Percentiles rank a stretch among this genome's conserved stretches.
These are phyloP conservation scores for Anguilla marmorata DNA, from an alignment of 2,797 vertebrate genomes.

Conservation along the genomic window DNA sequence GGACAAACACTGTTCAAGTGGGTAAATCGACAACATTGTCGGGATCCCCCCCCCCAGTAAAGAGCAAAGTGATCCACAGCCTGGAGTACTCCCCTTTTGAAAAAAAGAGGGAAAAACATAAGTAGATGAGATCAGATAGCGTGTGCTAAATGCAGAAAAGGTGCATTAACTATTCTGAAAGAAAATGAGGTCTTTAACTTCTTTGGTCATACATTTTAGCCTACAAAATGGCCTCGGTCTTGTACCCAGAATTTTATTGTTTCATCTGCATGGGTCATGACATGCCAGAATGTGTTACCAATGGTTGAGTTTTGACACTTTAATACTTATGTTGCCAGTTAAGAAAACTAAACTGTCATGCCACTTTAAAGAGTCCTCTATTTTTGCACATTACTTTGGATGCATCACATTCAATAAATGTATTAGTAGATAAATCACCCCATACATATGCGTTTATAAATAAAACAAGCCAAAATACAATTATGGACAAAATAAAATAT, in stretches of 20 bases:
- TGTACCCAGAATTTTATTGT: constrained; percentile 30
- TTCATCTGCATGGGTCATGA: constrained; percentile 53
- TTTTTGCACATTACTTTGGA: too few relatives aligned
- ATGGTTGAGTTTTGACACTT: constrained; percentile 69
- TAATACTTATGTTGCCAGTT: constrained; percentile 73
- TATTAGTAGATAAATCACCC: not conserved
- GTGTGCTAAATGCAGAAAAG: not conserved
- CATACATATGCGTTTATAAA: not conserved
- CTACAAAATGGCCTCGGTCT: not conserved
- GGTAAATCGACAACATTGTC: not conserved
- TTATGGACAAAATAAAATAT: not conserved
- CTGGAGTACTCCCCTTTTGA: not conserved
- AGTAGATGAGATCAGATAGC: not conserved
- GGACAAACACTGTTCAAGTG: constrained; percentile 12
- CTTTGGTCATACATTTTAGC: not conserved
- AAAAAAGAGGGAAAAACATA: not conserved
- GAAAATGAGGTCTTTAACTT: not conserved
- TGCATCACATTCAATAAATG: not conserved
- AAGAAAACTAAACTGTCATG: constrained; percentile 44
- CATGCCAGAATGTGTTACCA: constrained; percentile 62
- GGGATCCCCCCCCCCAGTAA: not conserved
- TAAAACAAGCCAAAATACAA: not conserved
- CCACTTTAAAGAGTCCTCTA: not conserved
- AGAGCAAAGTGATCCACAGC: not conserved
- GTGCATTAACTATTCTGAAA: not conserved